Conservation (phyloP, 2,888 invertebrate species). For the Aplocera efformata region DNA sequence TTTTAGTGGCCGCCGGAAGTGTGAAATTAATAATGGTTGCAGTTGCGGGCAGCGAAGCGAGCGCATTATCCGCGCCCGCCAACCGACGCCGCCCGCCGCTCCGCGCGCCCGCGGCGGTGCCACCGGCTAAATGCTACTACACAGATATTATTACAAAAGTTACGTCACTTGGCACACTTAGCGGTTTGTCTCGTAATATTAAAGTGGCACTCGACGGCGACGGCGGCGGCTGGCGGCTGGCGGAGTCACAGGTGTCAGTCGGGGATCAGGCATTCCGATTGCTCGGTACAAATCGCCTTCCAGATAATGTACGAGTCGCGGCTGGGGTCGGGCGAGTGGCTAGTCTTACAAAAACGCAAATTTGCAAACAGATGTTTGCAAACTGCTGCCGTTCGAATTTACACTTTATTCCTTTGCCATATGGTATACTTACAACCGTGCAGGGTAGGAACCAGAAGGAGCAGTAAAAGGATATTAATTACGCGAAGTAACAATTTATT, state of each 20-base stretch:
- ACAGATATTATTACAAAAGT: neutral
- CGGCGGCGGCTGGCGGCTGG: no score
- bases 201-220: no score
- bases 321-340: neutral
- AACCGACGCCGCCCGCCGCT: no score
- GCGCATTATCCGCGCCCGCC: neutral
- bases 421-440: conserved; percentile 5
- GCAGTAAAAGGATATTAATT: conserved; percentile 16
- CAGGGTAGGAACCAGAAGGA: conserved; percentile 3
- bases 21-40: conserved; percentile 4
- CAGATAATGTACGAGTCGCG: no score
- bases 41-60: neutral
- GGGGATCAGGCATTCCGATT: no score
- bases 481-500: conserved; percentile 16
- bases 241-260: no score
- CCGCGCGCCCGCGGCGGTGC: neutral
- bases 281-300: no score
- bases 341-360: conserved; percentile 11
- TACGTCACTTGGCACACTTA: no score
- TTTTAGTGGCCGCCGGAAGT: conserved; percentile 3
- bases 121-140: neutral
- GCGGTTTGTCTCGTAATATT: no score
- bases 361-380: conserved; percentile 10
- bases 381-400: conserved; percentile 5
- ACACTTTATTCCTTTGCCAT: conserved; percentile 5